These are phyloP conservation scores for Cotesia chilonis DNA, from an alignment of 1,140 invertebrate genomes.

Conservation along the genomic window DNA sequence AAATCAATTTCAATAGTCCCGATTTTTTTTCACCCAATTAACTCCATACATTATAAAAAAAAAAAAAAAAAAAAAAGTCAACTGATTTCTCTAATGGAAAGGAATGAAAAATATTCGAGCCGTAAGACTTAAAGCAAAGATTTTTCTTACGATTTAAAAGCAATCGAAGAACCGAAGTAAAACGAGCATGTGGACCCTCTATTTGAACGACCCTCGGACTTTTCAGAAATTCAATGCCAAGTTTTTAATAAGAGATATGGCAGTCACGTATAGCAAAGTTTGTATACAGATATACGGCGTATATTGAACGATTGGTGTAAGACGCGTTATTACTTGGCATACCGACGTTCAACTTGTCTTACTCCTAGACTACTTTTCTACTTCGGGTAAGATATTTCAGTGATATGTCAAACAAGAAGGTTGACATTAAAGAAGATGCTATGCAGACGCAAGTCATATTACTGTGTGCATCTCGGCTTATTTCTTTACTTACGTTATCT, in stretches of 20 bases:
- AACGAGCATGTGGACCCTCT: not conserved
- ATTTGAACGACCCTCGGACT: not conserved
- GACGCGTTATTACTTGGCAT: slow-evolving; percentile 46
- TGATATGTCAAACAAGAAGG: slow-evolving; percentile 12
- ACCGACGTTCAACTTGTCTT: not conserved
- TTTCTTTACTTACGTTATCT: no score
- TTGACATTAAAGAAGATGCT: not conserved
- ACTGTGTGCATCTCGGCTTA: slow-evolving; percentile 5
- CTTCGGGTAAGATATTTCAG: not conserved
- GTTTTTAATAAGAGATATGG: slow-evolving; percentile 43
- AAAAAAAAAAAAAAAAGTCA: no score
- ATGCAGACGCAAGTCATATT: slow-evolving; percentile 3
- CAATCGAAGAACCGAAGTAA: not conserved
- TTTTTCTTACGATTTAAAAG: not conserved
- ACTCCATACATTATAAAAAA: no score
- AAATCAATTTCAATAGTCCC: no score
- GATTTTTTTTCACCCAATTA: no score
- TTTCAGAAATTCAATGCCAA: slow-evolving; percentile 33
- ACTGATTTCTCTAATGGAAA: no score
- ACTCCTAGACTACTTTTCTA: not conserved
- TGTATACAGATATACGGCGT: not conserved
- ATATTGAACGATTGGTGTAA: slow-evolving; percentile 25
- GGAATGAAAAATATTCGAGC: no score
- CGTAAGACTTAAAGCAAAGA: not conserved
- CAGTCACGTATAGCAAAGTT: not conserved